Evolutionary conservation across 2,113 vertebrate genomes (phyloP).

Genomic region (Tursiops truncatus): DNA sequence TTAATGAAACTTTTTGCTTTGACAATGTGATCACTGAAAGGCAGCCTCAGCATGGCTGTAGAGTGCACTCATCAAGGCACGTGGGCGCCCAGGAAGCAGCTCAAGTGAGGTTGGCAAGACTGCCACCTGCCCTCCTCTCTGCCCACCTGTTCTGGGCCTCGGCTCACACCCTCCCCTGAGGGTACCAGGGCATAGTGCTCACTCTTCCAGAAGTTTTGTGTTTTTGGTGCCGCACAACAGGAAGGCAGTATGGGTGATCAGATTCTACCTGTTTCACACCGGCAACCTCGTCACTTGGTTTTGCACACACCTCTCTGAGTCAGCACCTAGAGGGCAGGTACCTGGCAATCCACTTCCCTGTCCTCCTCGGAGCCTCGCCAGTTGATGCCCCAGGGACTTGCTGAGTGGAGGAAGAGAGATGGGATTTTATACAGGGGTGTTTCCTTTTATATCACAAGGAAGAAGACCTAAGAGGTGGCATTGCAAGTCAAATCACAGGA

Average conservation of each 20-base stretch:
- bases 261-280: background rate
- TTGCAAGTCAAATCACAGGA: background rate
- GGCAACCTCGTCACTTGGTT: background rate
- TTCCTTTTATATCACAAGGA: background rate
- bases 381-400: background rate
- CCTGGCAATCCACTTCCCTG: background rate
- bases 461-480: background rate
- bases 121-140: background rate
- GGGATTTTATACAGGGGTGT: background rate
- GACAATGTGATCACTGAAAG: background rate
- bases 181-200: background rate
- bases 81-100: too few species aligned
- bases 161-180: background rate
- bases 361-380: background rate
- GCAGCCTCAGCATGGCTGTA: background rate
- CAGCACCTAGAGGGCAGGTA: background rate
- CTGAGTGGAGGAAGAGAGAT: background rate
- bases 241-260: background rate
- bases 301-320: background rate
- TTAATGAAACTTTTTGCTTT: background rate
- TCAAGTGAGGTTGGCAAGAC: background rate
- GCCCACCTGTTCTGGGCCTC: background rate
- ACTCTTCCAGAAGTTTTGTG: background rate
- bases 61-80: background rate
- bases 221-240: background rate